Evolutionary conservation across 1,140 invertebrate genomes (phyloP), one percentile per base, ranked within the genome.

Genomic region (Drosophila quadrilineata): DNA sequence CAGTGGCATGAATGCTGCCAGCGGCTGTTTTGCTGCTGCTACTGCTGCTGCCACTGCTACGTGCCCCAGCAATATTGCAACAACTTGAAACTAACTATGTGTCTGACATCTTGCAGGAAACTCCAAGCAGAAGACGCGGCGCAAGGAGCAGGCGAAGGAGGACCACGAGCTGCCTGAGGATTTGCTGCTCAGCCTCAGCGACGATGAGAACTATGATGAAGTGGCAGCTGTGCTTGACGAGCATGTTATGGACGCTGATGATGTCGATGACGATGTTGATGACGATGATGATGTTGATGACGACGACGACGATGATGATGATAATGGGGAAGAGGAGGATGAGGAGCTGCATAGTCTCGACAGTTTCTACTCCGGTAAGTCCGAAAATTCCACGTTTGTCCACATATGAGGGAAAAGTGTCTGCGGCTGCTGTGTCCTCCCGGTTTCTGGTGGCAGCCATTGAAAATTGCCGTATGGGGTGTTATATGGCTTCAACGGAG

Each of bases 401-500:
- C 67, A 67, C 56, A 50, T 33, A 40, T 41, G 21, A 6, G 19
- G 19, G 38, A 21, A 22, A 40, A 8, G 12, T 33, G 10, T 9
- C 16, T 21, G 21, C 3, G 19, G 9, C 12, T 38, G n/a, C 21
- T 36, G 24, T 33, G 53, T 26, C 22, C 9, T 4, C 17, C 9
- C 14, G n/a, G 19, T n/a, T 14, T 31, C 54, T 59, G 43, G 74
- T 67, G 59, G 84, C 70, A 88, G 82, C 75, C 85, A 88, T 87
- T 72, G 87, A 41, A 77, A 88, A 89, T 89, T 87, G 69, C 60
- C 71, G 82, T 87, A 80, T 63, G 41, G 88, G 88, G 88, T 89
- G 85, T 85, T 88, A 87, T 89, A 86, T 80, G 87, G 58, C 75
- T 70, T n/a, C n/a, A 68, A 71, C 80, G 71, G 86, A 80, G 80